Base-by-base conservation (phyloP, 2,888 invertebrate species). In the Parelbella ahira region DNA sequence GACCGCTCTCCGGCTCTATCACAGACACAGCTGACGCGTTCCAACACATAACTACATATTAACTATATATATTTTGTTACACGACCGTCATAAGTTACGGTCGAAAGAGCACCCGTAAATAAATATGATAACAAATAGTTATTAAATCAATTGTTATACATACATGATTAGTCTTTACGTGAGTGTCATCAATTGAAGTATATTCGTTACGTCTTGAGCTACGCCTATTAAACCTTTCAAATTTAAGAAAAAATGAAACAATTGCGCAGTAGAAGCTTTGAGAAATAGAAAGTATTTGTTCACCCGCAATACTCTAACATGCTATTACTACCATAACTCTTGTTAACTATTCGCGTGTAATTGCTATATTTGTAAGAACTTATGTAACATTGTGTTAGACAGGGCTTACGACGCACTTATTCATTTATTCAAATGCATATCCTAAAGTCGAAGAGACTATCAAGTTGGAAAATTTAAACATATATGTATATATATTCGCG, bases 361-460 rank as follows among this genome's bases (percentile, higher is more conserved):
- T 29, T 38, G 24, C 23, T 15, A 30, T 24, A 24, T 30, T 8
- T 1, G 15, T 30, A 38, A 30, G 11, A 18, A 18, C 24, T 38
- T 38, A 38, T 24, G 19, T 8, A 25, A 37, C 19, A 20, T 6
- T 10, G 12, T 33, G 20, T 36, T 9, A 29, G 20, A 27, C 28
- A 29, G 9, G 10, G 8, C 23, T 45, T 45, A 13, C 13, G 23
- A 33, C 27, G 15, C n/a, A n/a, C n/a, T n/a, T 44, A 34, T 46
- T 38, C 37, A 42, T 43, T 33, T 37, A 38, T 46, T 46, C 42
- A 42, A 42, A 37, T 37, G 33, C 23, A 18, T 25, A n/a, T 19
- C 5, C 30, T 25, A 24, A 27, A 33, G 27, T 32, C 30, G 37
- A 23, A 19, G 41, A 38, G 45, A 34, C 7, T 12, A 19, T 27